These are phyloP conservation scores for Drosophila sp. DNA, from an alignment of 1,140 invertebrate genomes.

Conservation along the genomic window DNA sequence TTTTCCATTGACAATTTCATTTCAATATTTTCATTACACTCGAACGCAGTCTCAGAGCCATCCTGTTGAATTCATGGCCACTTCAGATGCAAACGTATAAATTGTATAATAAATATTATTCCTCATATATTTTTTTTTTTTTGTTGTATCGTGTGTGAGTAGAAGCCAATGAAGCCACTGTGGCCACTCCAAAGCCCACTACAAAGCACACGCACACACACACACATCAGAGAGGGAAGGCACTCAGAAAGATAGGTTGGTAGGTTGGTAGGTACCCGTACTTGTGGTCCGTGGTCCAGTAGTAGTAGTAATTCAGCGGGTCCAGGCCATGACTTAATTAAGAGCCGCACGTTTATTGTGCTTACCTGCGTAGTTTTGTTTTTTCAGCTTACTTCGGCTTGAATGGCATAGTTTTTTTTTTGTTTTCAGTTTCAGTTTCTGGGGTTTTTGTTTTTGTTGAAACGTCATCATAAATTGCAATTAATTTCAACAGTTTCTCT, in stretches of 20 bases:
- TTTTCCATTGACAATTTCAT: slow-evolving; percentile 68
- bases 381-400: slow-evolving; percentile 29
- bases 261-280: background rate
- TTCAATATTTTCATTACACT: slow-evolving; percentile 80
- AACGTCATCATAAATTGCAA: slow-evolving; percentile 82
- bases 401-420: slow-evolving; percentile 50
- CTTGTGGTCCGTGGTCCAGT: background rate
- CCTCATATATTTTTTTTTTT: slow-evolving; percentile 47
- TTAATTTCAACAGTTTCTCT: slow-evolving; percentile 65
- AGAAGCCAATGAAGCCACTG: slow-evolving; percentile 53
- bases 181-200: slow-evolving; percentile 65
- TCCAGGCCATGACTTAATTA: slow-evolving; percentile 77
- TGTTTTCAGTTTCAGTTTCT: slow-evolving; percentile 27
- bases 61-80: slow-evolving; percentile 47
- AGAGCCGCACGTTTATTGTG: slow-evolving; percentile 79
- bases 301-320: slow-evolving; percentile 23
- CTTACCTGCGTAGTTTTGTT: slow-evolving; percentile 76
- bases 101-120: slow-evolving; percentile 74
- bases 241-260: background rate
- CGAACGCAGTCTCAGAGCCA: slow-evolving; percentile 36
- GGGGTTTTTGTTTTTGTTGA: slow-evolving; percentile 71
- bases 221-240: slow-evolving; percentile 14
- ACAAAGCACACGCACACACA: slow-evolving; percentile 28
- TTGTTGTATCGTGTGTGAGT: slow-evolving; percentile 8
- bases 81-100: slow-evolving; percentile 46